phyloP scores from a whole-genome alignment of 2,797 vertebrate species.

The Sphaeramia orbicularis region DNA sequence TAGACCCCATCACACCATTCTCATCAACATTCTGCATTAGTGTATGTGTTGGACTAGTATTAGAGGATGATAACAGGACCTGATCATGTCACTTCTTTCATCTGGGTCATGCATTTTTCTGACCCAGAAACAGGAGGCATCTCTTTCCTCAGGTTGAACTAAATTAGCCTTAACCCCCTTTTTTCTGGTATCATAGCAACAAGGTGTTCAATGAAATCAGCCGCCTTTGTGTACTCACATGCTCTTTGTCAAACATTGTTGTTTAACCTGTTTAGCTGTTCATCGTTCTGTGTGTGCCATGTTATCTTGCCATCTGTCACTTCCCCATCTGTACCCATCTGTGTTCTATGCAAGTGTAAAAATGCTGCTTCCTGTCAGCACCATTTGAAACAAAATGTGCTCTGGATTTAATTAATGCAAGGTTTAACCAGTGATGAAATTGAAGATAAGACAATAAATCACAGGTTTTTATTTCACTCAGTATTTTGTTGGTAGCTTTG shows the following conservation, averaged over 20 bases:
- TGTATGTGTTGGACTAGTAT: not conserved
- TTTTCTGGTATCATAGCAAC: constrained; percentile 65
- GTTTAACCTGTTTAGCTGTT: constrained; percentile 33
- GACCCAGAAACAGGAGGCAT: constrained; percentile 29
- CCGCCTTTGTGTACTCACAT: constrained; percentile 32
- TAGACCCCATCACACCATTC: constrained; percentile 33
- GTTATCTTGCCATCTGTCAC: constrained; percentile 9
- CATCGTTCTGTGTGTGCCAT: not conserved
- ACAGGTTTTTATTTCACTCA: too few species aligned
- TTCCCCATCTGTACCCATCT: too few species aligned
- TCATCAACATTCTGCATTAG: constrained; percentile 9
- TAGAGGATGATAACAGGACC: not conserved
- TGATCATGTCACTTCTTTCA: constrained; percentile 6
- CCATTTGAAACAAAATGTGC: too few species aligned
- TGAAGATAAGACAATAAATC: too few species aligned
- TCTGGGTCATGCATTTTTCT: not conserved
- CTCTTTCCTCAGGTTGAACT: constrained; percentile 32
- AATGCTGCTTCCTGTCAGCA: too few species aligned
- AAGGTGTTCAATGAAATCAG: constrained; percentile 30
- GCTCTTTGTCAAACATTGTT: constrained; percentile 37
- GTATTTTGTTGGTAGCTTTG: too few species aligned
- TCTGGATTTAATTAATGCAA: too few species aligned
- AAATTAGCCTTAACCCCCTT: not conserved
- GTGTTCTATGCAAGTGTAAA: too few species aligned
- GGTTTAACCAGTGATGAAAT: too few species aligned